Evolutionary conservation across 2,113 vertebrate genomes (phyloP), one percentile per base, ranked within the genome.

Genomic region (Anolis carolinensis): DNA sequence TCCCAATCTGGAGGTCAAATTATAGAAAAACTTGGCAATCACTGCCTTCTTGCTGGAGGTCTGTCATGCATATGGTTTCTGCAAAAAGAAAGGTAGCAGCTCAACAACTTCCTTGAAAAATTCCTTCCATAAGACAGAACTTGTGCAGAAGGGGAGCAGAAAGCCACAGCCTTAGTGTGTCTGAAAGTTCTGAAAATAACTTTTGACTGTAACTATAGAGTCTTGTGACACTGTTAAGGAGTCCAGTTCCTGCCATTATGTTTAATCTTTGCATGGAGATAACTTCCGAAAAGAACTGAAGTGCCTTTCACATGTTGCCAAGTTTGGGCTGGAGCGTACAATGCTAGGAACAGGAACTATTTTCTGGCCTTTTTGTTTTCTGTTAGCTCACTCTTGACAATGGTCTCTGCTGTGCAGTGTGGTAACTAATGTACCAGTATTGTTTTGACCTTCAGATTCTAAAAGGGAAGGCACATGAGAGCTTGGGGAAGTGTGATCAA

Each of bases 361-460:
- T 86, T 48, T 21, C 11, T 48, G 62, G 10, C 50, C 32, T 27
- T 62, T 74, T 65, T 63, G 13, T 81, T 86, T 70, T 80, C 50
- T 70, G 6, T 85, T 55, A 5, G 13, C 52, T 73, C 84, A 63
- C 27, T 52, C 11, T 72, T 63, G 50, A 48, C 39, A 27, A 23
- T 73, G 67, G 50, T 72, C 68, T 72, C 44, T 59, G 11, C 68
- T 44, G 14, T 62, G 71, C 68, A 14, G 20, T 62, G 23, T 39
- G 34, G 34, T 81, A 86, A 73, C 68, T 48, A 74, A 72, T 73
- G 30, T 34, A 80, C 14, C 44, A 32, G 10, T 74, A 30, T 82
- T 23, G 76, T 68, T 75, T 76, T 81, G 44, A 75, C 71, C 79
- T 82, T 82, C 70, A 68, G 79, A 80, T 74, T 81, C 62, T 86